phyloP scores from a whole-genome alignment of 2,888 invertebrate genomes.

The Lasioglossum lativentre region DNA sequence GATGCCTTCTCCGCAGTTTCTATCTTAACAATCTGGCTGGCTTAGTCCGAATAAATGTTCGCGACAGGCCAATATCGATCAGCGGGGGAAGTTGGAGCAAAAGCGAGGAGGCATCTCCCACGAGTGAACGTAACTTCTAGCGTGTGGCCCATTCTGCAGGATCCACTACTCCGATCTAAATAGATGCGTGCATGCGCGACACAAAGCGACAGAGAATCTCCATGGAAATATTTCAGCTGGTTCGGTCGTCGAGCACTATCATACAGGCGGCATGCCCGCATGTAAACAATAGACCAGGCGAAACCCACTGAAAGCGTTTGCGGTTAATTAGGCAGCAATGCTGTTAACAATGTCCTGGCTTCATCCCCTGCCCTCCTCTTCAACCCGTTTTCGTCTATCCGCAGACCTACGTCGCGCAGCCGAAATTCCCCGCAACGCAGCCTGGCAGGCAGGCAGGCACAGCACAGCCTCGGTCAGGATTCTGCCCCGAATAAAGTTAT shows the following conservation, averaged over 20 bases:
- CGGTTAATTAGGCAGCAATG: conserved; percentile 81
- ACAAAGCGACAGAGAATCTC: conserved; percentile 68
- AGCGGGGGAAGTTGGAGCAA: neutral
- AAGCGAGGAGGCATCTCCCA: conserved; percentile 20
- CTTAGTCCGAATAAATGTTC: conserved; percentile 23
- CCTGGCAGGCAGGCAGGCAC: no score
- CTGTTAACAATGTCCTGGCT: conserved; percentile 77
- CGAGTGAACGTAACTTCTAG: conserved; percentile 59
- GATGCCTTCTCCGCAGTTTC: no score
- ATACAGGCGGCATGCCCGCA: conserved; percentile 71
- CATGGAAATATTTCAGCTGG: conserved; percentile 76
- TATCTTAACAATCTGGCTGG: no score
- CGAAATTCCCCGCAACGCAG: conserved; percentile 56
- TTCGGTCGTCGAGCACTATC: conserved; percentile 71
- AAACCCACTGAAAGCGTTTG: conserved; percentile 77
- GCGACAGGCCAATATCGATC: neutral
- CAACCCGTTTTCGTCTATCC: conserved; percentile 51
- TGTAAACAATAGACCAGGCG: conserved; percentile 76
- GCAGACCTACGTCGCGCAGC: conserved; percentile 49
- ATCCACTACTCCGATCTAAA: conserved; percentile 32
- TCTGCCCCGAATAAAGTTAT: conserved; percentile 63
- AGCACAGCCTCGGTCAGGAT: conserved; percentile 37
- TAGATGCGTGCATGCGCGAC: conserved; percentile 44
- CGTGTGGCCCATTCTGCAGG: conserved; percentile 25
- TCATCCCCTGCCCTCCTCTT: conserved; percentile 57